phyloP scores from a whole-genome alignment of 2,797 vertebrate species.

The Helicolenus hilgendorfi region DNA sequence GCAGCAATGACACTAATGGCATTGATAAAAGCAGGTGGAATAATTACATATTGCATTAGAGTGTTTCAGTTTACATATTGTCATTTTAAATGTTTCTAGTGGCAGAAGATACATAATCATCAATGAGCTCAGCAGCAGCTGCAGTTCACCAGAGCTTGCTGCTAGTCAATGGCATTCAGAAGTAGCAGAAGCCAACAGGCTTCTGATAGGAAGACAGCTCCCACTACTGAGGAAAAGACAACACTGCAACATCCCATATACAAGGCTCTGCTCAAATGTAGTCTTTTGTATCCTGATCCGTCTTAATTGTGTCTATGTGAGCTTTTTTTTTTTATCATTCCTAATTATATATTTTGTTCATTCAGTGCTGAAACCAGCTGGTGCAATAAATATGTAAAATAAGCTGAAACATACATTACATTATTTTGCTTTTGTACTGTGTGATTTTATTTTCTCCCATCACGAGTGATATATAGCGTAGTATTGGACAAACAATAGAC shows the following conservation, averaged over 20 bases:
- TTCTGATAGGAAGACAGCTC: constrained; percentile 32
- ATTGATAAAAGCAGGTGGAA: background rate
- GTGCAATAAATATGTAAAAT: background rate
- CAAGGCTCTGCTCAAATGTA: background rate
- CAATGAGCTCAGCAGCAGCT: background rate
- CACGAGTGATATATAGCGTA: background rate
- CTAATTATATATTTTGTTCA: background rate
- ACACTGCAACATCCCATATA: constrained; percentile 32
- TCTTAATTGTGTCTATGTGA: background rate
- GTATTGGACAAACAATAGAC: background rate
- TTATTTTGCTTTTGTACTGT: background rate
- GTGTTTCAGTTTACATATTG: background rate
- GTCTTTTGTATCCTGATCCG: background rate
- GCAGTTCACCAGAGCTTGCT: background rate
- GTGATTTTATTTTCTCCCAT: background rate
- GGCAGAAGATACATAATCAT: background rate
- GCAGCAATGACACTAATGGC: background rate
- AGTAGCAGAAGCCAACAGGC: background rate
- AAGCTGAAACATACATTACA: background rate
- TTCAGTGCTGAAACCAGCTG: background rate
- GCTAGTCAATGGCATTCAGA: background rate
- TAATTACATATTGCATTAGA: background rate
- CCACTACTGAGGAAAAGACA: constrained; percentile 42
- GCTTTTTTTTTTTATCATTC: background rate
- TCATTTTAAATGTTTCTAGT: background rate